phyloP scores from a whole-genome alignment of 2,888 invertebrate species.

The Isotomurus palustris region DNA sequence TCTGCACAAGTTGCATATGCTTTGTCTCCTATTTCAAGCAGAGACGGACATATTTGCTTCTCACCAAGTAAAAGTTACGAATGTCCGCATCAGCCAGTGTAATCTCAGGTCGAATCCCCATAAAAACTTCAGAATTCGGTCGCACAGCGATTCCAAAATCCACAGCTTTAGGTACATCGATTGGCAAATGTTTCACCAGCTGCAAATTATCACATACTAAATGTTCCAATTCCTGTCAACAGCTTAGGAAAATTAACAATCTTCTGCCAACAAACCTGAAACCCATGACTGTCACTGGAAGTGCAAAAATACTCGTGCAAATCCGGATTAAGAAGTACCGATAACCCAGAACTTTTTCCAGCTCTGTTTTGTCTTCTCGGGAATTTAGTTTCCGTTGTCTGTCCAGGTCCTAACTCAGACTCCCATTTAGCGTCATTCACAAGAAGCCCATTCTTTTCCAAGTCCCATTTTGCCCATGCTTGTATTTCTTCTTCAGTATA shows the following conservation, averaged over 20 bases:
- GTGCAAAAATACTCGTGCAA: slow-evolving; percentile 38
- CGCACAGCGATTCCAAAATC: slow-evolving; percentile 24
- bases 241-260: background rate
- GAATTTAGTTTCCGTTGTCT: background rate
- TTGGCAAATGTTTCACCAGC: slow-evolving; percentile 28
- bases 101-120: slow-evolving; percentile 28
- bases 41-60: slow-evolving; percentile 4
- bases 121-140: slow-evolving; percentile 27
- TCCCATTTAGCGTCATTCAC: slow-evolving; percentile 3
- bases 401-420: background rate
- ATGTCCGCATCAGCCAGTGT: slow-evolving; percentile 23
- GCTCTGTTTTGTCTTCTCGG: slow-evolving; percentile 27
- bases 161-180: slow-evolving; percentile 31
- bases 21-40: no score
- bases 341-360: slow-evolving; percentile 31
- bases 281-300: slow-evolving; percentile 33
- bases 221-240: background rate
- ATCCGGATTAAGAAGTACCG: slow-evolving; percentile 36
- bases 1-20: no score
- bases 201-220: background rate
- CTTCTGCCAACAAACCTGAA: slow-evolving; percentile 20
- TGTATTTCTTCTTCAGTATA: slow-evolving; percentile 25
- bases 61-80: slow-evolving; percentile 19
- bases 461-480: slow-evolving; percentile 31
- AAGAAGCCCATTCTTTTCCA: slow-evolving; percentile 24